Evolutionary conservation across 2,113 vertebrate genomes (phyloP).

Genomic region (Chlorodrepanis virens): DNA sequence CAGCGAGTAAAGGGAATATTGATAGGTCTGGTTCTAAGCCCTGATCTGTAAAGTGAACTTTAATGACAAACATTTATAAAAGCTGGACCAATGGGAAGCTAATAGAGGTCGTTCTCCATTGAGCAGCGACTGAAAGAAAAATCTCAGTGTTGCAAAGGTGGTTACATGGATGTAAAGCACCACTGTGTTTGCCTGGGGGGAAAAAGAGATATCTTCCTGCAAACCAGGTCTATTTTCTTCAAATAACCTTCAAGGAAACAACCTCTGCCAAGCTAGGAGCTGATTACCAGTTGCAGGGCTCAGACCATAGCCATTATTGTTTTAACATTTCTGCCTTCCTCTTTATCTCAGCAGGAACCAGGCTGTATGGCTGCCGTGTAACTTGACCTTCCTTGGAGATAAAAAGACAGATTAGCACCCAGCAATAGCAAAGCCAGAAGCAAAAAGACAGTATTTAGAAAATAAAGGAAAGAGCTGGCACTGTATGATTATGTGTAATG

Average conservation of each 20-base stretch:
- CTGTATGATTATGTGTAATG: conserved; percentile 60
- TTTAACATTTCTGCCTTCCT: conserved; percentile 77
- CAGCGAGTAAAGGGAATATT: background rate
- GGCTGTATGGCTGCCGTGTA: conserved; percentile 49
- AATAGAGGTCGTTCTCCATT: background rate
- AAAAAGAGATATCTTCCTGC: conserved; percentile 30
- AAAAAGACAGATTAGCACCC: conserved; percentile 73
- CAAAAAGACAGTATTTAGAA: conserved; percentile 78
- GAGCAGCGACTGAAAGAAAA: conserved; percentile 1
- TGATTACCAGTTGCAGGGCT: conserved; percentile 76
- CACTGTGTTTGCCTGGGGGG: conserved; percentile 24
- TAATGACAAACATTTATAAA: background rate
- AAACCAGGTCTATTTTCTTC: conserved; percentile 75
- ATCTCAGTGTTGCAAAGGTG: conserved; percentile 17
- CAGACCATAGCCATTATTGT: conserved; percentile 78
- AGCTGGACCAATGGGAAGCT: background rate
- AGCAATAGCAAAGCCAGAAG: conserved; percentile 64
- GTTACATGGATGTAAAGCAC: conserved; percentile 32
- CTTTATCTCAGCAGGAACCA: conserved; percentile 77
- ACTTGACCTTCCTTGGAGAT: conserved; percentile 75
- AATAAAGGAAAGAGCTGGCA: conserved; percentile 67
- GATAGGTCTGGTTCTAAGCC: background rate
- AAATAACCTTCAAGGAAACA: conserved; percentile 76
- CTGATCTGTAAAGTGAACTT: background rate
- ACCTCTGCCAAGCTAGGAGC: conserved; percentile 65